Base-by-base conservation (phyloP, 2,113 vertebrate genomes). In the Epinephelus fuscoguttatus region DNA sequence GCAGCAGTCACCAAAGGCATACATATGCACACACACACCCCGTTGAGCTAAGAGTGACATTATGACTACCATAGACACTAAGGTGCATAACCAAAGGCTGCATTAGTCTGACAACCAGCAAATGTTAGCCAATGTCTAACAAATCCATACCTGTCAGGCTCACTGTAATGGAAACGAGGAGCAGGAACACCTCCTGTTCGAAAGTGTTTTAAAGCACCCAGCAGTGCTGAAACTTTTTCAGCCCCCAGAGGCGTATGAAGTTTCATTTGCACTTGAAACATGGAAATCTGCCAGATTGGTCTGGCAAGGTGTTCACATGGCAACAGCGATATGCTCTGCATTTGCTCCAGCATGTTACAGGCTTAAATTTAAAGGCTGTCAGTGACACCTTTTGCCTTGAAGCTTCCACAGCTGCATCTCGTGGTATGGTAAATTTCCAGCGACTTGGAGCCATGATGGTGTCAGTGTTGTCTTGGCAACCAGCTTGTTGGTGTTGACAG, bases 281-380 rank as follows among this genome's bases (percentile, higher is more conserved):
- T 23, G 56, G 55, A 73, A 84, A 82, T 67, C 19, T 64, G 27
- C 57, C 52, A 62, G 70, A 66, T 33, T 62, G 68, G 66, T 53
- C 62, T 53, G 69, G 68, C 50, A 55, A 69, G 49, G 80, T 63
- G 88, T 86, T 88, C 53, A 27, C 84, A 81, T 70, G 75, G 81
- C 60, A 82, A 84, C 71, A 45, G 55, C 4, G n/a, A 91, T 71
- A 80, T 55, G 4, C 60, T 80, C 52, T 8, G n/a, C 19, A 1
- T 75, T 70, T 40, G 14, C 70, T 55, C 33, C 17, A 0, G 45
- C 74, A 49, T 52, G 75, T 81, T 86, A 50, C 17, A 77, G 50
- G 52, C 74, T 78, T 82, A 49, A 67, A 50, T 90, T 86, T 71
- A 81, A 79, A 89, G 81, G 70, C 68, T 55, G 74, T 40, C 67